Conservation (phyloP, 37 sponge, comb jelly and placozoan species). For the Agelas oroides region DNA sequence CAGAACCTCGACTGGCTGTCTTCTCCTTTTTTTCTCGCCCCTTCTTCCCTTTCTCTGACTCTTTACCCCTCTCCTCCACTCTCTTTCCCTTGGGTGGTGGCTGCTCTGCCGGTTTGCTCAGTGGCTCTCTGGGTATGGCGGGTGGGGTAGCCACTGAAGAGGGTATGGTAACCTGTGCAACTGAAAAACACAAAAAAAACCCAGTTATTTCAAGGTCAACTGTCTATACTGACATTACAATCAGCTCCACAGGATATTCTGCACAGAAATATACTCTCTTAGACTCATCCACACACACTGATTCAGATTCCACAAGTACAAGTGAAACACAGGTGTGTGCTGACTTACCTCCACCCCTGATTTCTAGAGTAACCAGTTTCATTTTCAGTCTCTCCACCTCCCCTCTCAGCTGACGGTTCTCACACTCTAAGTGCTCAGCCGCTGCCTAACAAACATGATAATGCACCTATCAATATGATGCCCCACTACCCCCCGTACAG, state of each 20-base stretch:
- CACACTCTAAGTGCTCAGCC: constrained; percentile 36
- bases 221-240: too few relatives aligned
- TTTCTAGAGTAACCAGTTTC: constrained; percentile 68
- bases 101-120: background rate
- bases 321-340: too few relatives aligned
- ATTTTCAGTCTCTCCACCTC: constrained; percentile 71
- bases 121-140: background rate
- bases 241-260: too few relatives aligned
- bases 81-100: background rate
- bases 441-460: constrained; percentile 35
- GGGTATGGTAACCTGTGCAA: constrained; percentile 20
- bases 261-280: too few relatives aligned
- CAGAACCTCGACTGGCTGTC: background rate
- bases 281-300: too few relatives aligned
- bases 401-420: constrained; percentile 68
- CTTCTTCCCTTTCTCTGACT: constrained; percentile 10
- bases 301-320: too few relatives aligned
- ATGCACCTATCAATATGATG: background rate
- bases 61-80: constrained; percentile 44
- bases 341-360: constrained; percentile 67
- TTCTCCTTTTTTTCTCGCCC: constrained; percentile 20
- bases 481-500: too few relatives aligned
- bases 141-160: background rate
- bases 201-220: too few relatives aligned
- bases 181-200: background rate